These are phyloP conservation scores for Alectoris magna DNA, from an alignment of 2,797 vertebrate genomes.

Conservation along the genomic window DNA sequence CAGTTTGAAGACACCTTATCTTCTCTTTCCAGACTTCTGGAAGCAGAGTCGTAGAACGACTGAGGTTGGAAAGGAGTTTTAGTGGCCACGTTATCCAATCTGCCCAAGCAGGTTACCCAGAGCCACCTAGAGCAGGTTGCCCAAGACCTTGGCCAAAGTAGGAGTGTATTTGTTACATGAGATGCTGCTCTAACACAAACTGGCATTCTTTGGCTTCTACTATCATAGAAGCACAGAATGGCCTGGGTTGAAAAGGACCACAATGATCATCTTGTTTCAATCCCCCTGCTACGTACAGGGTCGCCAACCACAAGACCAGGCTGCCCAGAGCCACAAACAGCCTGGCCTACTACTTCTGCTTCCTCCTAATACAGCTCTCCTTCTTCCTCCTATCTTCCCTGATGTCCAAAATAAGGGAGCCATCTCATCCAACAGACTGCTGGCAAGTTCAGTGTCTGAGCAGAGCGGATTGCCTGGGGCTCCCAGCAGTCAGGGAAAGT, in stretches of 20 bases:
- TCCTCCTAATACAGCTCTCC: neutral
- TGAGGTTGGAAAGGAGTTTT: neutral
- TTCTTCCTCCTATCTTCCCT: neutral
- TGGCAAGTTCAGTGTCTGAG: neutral
- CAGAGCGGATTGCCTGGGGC: neutral
- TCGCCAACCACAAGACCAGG: too few species aligned
- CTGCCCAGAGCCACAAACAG: too few species aligned
- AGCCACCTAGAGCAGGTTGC: neutral
- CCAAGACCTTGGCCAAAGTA: neutral
- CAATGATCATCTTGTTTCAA: too few species aligned
- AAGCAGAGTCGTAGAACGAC: neutral
- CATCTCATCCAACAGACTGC: neutral
- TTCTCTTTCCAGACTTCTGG: slow-evolving; percentile 12
- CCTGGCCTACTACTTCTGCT: neutral
- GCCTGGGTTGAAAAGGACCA: too few species aligned
- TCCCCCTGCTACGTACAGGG: too few species aligned
- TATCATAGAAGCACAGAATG: too few species aligned
- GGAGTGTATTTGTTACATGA: neutral
- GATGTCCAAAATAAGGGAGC: neutral
- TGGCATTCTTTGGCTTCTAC: neutral
- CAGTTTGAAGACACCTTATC: neutral
- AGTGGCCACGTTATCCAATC: neutral
- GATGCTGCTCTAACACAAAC: neutral
- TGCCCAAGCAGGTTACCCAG: neutral
- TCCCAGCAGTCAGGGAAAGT: neutral